Conservation (phyloP, 2,888 invertebrate species). For the Clivina fossor region DNA sequence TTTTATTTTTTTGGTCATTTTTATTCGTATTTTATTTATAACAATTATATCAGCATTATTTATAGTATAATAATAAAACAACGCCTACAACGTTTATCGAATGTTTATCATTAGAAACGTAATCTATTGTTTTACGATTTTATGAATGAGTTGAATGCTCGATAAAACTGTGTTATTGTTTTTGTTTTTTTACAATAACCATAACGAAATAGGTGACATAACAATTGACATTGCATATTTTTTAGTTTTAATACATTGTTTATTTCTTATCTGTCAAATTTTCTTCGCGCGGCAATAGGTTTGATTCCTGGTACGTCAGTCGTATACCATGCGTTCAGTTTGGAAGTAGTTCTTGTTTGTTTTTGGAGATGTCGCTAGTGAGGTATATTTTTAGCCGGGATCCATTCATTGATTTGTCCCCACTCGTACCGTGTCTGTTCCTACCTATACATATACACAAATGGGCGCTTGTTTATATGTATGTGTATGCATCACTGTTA, state of each 20-base stretch:
- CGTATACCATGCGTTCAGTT: not conserved
- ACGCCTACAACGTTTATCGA: no score
- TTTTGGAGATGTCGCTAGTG: not conserved
- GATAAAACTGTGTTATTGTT: no score
- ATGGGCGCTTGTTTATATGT: not conserved
- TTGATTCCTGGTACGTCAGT: not conserved
- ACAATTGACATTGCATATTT: no score
- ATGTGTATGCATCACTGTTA: not conserved
- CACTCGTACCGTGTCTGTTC: not conserved
- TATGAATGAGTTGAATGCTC: no score
- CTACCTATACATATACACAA: not conserved
- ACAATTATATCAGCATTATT: no score
- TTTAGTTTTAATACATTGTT: no score
- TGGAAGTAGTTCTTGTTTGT: not conserved
- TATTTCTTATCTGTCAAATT: not conserved
- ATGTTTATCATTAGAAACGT: no score
- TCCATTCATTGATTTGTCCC: slow-evolving; percentile 25
- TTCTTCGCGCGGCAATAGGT: not conserved
- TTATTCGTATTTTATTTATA: not conserved
- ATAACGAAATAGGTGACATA: no score
- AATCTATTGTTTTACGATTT: no score
- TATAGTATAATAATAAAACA: no score
- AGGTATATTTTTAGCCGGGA: no score
- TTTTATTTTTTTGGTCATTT: not conserved
- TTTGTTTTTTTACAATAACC: no score